Conservation (phyloP, 2,888 invertebrate genomes). For the Drosophila maculinotata region DNA sequence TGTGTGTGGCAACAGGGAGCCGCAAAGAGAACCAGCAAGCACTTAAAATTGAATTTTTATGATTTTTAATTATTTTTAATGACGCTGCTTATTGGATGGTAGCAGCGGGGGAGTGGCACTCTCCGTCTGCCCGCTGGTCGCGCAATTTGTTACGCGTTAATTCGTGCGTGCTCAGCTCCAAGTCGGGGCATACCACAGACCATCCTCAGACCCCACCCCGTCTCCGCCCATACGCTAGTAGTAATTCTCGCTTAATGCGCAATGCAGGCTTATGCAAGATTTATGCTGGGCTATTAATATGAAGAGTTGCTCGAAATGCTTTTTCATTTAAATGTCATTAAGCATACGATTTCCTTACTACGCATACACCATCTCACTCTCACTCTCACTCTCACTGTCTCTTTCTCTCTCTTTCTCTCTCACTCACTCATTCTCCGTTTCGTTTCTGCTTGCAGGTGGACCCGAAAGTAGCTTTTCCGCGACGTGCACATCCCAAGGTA, state of each 20-base stretch:
- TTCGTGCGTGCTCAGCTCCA: conserved; percentile 79
- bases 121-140: conserved; percentile 54
- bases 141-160: conserved; percentile 80
- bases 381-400: conserved; percentile 4
- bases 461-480: conserved; percentile 99
- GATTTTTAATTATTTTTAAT: conserved; percentile 84
- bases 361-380: conserved; percentile 15
- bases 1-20: conserved; percentile 13
- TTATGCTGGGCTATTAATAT: conserved; percentile 79
- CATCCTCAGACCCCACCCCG: background rate
- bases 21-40: conserved; percentile 53
- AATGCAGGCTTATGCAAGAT: conserved; percentile 80
- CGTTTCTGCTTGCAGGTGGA: conserved; percentile 92
- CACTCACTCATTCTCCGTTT: conserved; percentile 3
- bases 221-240: conserved; percentile 22
- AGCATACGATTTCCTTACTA: conserved; percentile 70
- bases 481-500: conserved; percentile 99
- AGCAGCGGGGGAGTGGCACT: background rate
- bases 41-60: conserved; percentile 83
- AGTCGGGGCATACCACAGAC: conserved; percentile 27
- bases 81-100: conserved; percentile 75
- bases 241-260: conserved; percentile 80
- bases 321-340: conserved; percentile 78
- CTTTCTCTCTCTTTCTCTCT: conserved; percentile 3
- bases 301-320: conserved; percentile 77